phyloP scores from a whole-genome alignment of 2,113 vertebrate genomes.

The Cacatua alba region DNA sequence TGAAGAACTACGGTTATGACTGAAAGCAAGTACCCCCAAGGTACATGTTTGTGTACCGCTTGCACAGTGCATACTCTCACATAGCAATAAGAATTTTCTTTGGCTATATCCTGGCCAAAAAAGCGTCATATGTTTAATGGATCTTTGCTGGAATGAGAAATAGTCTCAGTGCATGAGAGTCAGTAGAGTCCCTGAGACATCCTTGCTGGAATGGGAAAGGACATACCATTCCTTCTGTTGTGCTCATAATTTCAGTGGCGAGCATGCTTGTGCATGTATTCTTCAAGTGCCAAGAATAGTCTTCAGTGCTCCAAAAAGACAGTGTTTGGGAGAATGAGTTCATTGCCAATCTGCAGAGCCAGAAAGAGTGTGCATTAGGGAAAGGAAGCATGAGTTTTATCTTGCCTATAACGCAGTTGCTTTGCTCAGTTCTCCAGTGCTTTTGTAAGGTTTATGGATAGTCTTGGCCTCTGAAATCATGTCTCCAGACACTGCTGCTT shows the following conservation, averaged over 20 bases:
- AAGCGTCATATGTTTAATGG: neutral
- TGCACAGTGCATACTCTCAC: neutral
- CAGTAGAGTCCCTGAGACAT: neutral
- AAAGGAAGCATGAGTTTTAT: neutral
- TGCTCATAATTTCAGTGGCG: neutral
- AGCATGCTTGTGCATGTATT: neutral
- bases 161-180: neutral
- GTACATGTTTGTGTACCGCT: neutral
- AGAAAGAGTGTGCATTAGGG: neutral
- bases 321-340: neutral
- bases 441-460: conserved; percentile 13
- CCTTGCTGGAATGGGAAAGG: neutral
- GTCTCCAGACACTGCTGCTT: neutral
- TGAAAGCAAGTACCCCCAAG: neutral
- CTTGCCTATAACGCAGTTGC: neutral
- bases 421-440: neutral
- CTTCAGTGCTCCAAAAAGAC: neutral
- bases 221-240: neutral
- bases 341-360: neutral
- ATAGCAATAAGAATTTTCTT: neutral
- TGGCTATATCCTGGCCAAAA: neutral
- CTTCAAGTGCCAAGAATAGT: neutral
- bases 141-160: neutral
- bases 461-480: neutral
- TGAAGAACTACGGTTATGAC: neutral